Base-by-base conservation (phyloP, 2,797 vertebrate genomes). In the Pteronotus mesoamericanus region DNA sequence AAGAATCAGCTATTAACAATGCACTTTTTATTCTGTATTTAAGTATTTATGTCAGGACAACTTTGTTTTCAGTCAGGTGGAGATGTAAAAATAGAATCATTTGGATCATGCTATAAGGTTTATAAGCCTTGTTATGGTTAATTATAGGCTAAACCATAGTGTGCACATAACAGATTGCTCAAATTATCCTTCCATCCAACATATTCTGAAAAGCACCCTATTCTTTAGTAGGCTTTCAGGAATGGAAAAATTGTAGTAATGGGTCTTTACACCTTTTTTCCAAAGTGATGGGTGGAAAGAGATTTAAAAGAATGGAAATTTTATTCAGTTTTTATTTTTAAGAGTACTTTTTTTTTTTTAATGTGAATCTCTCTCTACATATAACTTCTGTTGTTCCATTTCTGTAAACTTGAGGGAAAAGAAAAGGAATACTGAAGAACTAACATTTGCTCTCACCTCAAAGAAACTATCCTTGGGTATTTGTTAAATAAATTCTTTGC, bases 401-500 rank as follows among this genome's bases (percentile, higher is more conserved):
- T 3, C 75, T 46, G 3, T 48, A 94, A 93, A 78, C 7, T 74
- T 97, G 82, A 64, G 59, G 59, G 75, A 10, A 22, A 34, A 42
- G 29, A 34, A 53, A 42, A 51, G 37, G 68, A 32, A 80, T 29
- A 78, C 5, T 12, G 0, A 61, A 3, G 0, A 96, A 29, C 39
- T 93, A 96, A 34, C 68, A 44, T 94, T 97, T 97, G 53, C 8
- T 87, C 6, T 92, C 32, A 61, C 61, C 4, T 57, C 72, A 78
- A 80, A 72, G 16, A 84, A 95, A 74, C 29, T 9, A 77, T 12
- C 11, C 32, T 15, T 11, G 77, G 22, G 14, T 22, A 44, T 96
- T 94, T 93, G 7, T 55, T 85, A 85, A 78, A 79, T 71, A 69
- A 86, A 37, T 91, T 75, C 16, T 85, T 96, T 94, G 71, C 42